phyloP scores from a whole-genome alignment of 1,140 invertebrate species.

The Oscheius sp. region DNA sequence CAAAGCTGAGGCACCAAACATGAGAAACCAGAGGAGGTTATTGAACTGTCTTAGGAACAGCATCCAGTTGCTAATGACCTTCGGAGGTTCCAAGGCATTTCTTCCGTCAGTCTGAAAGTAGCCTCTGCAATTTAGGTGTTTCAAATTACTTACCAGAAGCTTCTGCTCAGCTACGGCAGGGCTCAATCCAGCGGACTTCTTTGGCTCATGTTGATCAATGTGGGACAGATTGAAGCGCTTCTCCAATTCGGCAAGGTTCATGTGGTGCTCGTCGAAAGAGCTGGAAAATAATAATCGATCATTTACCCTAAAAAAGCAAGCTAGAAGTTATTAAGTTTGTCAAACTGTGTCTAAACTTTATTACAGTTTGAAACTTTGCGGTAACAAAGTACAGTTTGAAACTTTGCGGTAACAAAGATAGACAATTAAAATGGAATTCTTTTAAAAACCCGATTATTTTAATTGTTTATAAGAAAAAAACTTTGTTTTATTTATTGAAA shows the following conservation, averaged over 20 bases:
- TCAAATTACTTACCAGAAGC: neutral
- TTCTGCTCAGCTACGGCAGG: constrained; percentile 18
- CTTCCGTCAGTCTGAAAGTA: constrained; percentile 27
- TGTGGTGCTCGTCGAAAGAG: constrained; percentile 28
- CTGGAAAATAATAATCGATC: no score
- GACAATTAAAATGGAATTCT: no score
- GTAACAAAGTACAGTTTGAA: no score
- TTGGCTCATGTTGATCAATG: constrained; percentile 16
- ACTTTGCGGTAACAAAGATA: no score
- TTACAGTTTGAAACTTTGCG: no score
- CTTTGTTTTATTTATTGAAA: no score
- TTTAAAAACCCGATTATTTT: no score
- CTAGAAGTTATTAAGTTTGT: no score
- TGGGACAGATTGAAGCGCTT: constrained; percentile 17
- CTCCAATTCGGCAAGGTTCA: constrained; percentile 26
- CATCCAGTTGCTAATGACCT: constrained; percentile 37
- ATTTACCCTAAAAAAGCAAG: no score
- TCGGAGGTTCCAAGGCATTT: constrained; percentile 37
- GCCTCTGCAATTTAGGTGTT: no score
- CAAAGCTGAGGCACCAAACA: constrained; percentile 32
- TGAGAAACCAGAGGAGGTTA: constrained; percentile 38
- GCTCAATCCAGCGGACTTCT: constrained; percentile 21
- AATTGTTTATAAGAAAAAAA: no score
- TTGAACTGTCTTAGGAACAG: constrained; percentile 36
- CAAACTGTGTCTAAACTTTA: neutral